phyloP scores from a whole-genome alignment of 1,140 invertebrate species.

The Drosophila pruinosa region DNA sequence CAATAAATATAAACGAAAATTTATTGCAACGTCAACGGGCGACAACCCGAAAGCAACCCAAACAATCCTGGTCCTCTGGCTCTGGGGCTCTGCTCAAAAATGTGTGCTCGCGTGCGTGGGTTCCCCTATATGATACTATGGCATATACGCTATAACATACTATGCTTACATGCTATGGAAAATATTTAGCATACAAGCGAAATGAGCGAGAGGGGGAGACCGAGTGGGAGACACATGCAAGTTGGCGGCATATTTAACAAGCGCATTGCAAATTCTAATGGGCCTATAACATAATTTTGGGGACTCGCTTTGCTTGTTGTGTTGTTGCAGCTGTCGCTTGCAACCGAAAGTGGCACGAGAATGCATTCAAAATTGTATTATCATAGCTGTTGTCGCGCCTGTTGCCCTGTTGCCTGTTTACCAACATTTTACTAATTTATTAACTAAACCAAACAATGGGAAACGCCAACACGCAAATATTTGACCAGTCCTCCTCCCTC shows the following conservation, averaged over 20 bases:
- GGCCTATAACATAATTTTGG: slow-evolving; percentile 61
- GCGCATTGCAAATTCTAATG: slow-evolving; percentile 63
- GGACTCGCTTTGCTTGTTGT: slow-evolving; percentile 12
- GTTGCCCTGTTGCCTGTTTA: slow-evolving; percentile 24
- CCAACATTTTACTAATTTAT: slow-evolving; percentile 77
- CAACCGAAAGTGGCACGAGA: slow-evolving; percentile 35
- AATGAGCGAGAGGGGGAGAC: neutral
- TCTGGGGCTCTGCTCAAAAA: slow-evolving; percentile 1
- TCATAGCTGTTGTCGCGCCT: slow-evolving; percentile 32
- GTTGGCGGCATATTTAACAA: slow-evolving; percentile 54
- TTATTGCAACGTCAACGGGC: slow-evolving; percentile 77
- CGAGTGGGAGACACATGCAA: neutral
- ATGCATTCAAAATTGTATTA: slow-evolving; percentile 62
- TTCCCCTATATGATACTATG: slow-evolving; percentile 5
- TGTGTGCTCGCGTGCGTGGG: slow-evolving; percentile 39
- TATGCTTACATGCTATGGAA: slow-evolving; percentile 11
- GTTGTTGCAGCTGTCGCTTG: slow-evolving; percentile 54
- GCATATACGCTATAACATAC: neutral
- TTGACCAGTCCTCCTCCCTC: slow-evolving; percentile 32
- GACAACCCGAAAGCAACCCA: slow-evolving; percentile 43
- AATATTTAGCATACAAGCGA: slow-evolving; percentile 56
- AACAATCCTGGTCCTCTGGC: slow-evolving; percentile 18
- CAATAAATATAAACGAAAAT: slow-evolving; percentile 78
- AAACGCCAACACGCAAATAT: slow-evolving; percentile 51
- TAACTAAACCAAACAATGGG: slow-evolving; percentile 60